Evolutionary conservation across 2,888 invertebrate species (phyloP).

Genomic region (Rhodophaea formosa): DNA sequence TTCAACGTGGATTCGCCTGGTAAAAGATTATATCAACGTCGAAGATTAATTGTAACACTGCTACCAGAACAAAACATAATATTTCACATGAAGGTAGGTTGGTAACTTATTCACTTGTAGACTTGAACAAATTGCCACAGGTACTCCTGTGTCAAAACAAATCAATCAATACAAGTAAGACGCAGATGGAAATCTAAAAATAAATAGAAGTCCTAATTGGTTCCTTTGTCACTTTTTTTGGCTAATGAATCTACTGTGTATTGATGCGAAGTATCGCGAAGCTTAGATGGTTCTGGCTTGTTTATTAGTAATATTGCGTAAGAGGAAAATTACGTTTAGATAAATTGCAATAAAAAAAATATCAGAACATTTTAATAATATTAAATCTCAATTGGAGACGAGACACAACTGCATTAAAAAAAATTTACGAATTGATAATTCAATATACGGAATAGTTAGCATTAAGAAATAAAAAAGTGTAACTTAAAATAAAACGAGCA

Average conservation of each 20-base stretch:
- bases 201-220: not conserved
- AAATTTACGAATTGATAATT: no score
- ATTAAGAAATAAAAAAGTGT: no score
- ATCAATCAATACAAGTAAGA: slow-evolving; percentile 8
- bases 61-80: no score
- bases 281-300: not conserved
- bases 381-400: not conserved
- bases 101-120: not conserved
- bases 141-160: slow-evolving; percentile 7
- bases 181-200: not conserved
- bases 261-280: not conserved
- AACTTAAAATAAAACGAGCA: no score
- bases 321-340: not conserved
- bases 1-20: no score
- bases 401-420: no score
- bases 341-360: not conserved
- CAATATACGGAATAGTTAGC: no score
- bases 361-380: not conserved
- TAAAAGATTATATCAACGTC: no score
- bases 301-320: not conserved
- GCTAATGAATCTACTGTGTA: slow-evolving; percentile 3
- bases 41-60: no score
- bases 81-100: no score
- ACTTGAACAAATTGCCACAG: not conserved
- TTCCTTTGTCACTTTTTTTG: slow-evolving; percentile 1